phyloP scores from a whole-genome alignment of 2,888 invertebrate genomes.

The Melieria crassipennis region DNA sequence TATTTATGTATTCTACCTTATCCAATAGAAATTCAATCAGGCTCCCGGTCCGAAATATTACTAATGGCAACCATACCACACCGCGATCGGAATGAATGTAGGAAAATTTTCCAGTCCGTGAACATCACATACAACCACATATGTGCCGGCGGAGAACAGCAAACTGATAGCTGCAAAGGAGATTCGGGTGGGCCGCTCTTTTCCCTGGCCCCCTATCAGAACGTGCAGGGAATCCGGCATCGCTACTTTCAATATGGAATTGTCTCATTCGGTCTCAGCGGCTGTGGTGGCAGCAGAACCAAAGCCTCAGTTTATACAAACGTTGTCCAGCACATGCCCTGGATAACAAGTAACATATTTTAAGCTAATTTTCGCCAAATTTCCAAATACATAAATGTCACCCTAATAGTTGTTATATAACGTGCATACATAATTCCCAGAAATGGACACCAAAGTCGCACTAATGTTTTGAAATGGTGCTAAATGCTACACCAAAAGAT shows the following conservation, averaged over 20 bases:
- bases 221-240: not conserved
- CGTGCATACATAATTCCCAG: too few relatives aligned
- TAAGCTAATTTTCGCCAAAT: too few relatives aligned
- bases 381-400: too few relatives aligned
- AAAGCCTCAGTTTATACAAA: conserved; percentile 15
- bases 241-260: conserved; percentile 19
- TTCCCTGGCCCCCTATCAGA: conserved; percentile 11
- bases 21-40: not conserved
- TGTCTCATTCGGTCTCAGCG: conserved; percentile 16
- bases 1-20: not conserved
- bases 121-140: conserved; percentile 12
- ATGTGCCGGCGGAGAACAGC: conserved; percentile 21
- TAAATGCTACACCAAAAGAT: too few relatives aligned
- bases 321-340: conserved; percentile 16
- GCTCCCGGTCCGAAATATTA: not conserved
- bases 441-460: too few relatives aligned
- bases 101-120: not conserved
- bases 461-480: too few relatives aligned
- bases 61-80: conserved; percentile 18
- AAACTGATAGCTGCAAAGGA: conserved; percentile 21
- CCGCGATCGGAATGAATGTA: conserved; percentile 12
- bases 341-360: conserved; percentile 9
- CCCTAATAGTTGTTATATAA: too few relatives aligned
- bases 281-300: conserved; percentile 6
- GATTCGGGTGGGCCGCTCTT: conserved; percentile 25